A percentile compares a stretch with the other conserved stretches of the same genome.
These are phyloP conservation scores for Pomatorhinus ruficollis DNA, from an alignment of 2,113 vertebrate species.

Conservation along the genomic window DNA sequence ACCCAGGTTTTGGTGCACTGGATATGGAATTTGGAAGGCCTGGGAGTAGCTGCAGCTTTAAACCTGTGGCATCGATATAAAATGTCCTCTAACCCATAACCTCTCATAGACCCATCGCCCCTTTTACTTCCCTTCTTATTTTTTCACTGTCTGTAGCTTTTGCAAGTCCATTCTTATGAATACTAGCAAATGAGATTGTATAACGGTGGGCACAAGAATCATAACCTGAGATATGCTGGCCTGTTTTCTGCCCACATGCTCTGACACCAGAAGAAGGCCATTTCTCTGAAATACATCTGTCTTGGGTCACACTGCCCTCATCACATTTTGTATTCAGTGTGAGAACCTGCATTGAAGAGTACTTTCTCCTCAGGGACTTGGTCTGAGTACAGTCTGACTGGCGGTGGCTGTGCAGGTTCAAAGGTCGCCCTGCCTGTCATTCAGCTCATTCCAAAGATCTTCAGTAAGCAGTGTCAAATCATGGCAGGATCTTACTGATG, in stretches of 20 bases:
- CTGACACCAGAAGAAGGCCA: neutral
- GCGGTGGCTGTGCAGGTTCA: neutral
- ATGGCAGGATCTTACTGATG: neutral
- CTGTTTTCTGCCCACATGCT: neutral
- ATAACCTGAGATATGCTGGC: neutral
- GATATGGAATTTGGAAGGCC: neutral
- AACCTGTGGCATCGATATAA: neutral
- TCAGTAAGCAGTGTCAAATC: neutral
- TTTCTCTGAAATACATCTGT: neutral
- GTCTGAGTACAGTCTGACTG: neutral
- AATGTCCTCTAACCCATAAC: neutral
- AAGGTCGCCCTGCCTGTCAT: neutral
- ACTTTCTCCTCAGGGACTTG: neutral
- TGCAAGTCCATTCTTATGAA: neutral
- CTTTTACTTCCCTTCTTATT: neutral
- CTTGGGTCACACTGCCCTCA: neutral
- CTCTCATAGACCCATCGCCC: fast-evolving
- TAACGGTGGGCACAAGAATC: neutral
- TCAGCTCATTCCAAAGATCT: neutral
- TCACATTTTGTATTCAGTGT: neutral
- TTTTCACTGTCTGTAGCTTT: neutral
- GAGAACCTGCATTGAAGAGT: neutral
- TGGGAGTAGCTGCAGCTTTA: neutral
- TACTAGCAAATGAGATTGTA: neutral
- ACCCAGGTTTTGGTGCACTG: neutral